phyloP scores from a whole-genome alignment of 2,888 invertebrate genomes.

The Beris morrisii region DNA sequence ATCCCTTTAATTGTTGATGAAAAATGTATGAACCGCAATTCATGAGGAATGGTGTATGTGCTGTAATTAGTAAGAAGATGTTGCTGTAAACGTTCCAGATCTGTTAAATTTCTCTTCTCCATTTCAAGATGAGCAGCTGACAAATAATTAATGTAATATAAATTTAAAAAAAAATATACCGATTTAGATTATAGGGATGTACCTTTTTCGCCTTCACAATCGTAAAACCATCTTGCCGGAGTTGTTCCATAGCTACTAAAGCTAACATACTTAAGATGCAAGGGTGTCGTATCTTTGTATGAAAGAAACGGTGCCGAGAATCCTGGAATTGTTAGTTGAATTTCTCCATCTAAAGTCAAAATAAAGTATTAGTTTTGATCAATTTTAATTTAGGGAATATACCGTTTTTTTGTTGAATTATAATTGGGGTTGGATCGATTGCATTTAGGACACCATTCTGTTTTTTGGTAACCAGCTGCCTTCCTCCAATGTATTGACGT shows the following conservation, averaged over 20 bases:
- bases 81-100: constrained; percentile 59
- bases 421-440: constrained; percentile 66
- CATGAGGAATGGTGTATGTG: constrained; percentile 48
- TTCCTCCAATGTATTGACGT: constrained; percentile 61
- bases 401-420: constrained; percentile 65
- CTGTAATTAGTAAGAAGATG: constrained; percentile 59
- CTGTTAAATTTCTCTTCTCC: constrained; percentile 51
- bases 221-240: constrained; percentile 69
- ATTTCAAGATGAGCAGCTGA: constrained; percentile 47
- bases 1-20: constrained; percentile 48
- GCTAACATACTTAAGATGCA: constrained; percentile 67
- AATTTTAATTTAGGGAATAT: constrained; percentile 20
- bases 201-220: constrained; percentile 59
- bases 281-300: constrained; percentile 62
- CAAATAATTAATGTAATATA: background rate
- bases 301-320: constrained; percentile 62
- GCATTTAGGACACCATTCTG: constrained; percentile 63
- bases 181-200: constrained; percentile 32
- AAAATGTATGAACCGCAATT: constrained; percentile 45
- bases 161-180: too few relatives aligned
- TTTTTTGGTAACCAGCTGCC: constrained; percentile 61
- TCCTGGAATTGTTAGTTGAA: constrained; percentile 67
- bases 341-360: constrained; percentile 59
- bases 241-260: constrained; percentile 69
- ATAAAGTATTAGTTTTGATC: constrained; percentile 11